Base-by-base conservation (phyloP, 2,888 invertebrate genomes). In the Troilus luridus region DNA sequence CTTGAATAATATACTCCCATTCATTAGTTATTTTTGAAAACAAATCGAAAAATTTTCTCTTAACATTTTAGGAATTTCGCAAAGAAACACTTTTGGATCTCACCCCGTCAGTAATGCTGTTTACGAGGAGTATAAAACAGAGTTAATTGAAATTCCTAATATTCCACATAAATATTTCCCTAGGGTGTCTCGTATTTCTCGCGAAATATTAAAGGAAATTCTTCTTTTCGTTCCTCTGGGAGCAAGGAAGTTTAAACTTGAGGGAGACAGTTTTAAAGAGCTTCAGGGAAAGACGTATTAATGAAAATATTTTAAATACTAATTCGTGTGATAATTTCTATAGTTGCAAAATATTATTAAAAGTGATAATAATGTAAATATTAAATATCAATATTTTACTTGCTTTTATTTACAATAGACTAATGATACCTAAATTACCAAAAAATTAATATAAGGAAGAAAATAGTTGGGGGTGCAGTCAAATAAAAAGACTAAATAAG, bases 111-210 rank as follows among this genome's bases (percentile, higher is more conserved):
- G 67, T 67, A 11, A 67, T 67, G 24, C n/a, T 67, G 24, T 67
- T 67, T 67, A 67, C 67, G 24, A 67, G 67, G 67, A n/a, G 3
- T 12, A 67, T 67, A 67, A 67, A 67, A 24, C 24, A 12, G 67
- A 67, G 67, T 67, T 67, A 67, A 67, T 67, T 67, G 67, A 67
- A 67, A 67, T 67, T 67, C 67, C 67, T 67, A 67, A 67, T 67
- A 67, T 67, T 67, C 67, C 24, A 67, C 67, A 67, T 67, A 67
- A 67, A 67, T 67, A 67, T 67, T 67, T 24, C 67, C 67, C 67
- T 0, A 12, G 67, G 67, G 67, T 67, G 67, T 67, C 67, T 67
- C 67, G 24, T 67, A 24, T 67, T 67, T 67, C 24, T 67, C 67
- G 67, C 67, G n/a, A 67, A 67, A 67, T 67, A 67, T 67, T 67